A percentile compares a stretch with the other conserved stretches of the same genome.
Evolutionary conservation across 2,113 vertebrate genomes (phyloP).

Genomic region (Guaruba guarouba): DNA sequence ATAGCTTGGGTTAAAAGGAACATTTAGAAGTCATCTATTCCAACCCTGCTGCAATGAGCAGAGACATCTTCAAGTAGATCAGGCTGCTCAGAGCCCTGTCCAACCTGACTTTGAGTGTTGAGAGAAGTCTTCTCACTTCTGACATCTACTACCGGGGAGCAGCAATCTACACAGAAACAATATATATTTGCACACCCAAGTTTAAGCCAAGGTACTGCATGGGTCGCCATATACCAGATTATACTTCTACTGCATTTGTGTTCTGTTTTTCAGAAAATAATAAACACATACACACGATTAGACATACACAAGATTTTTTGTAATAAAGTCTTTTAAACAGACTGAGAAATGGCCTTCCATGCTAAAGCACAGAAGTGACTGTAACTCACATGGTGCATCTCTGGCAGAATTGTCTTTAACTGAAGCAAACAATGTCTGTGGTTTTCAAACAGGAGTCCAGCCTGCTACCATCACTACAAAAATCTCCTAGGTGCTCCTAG

Average conservation of each 20-base stretch:
- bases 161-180: neutral
- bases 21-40: neutral
- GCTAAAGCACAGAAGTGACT: neutral
- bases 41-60: neutral
- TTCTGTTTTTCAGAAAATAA: neutral
- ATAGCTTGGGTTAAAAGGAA: neutral
- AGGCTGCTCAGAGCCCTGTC: neutral
- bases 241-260: neutral
- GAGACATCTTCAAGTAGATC: neutral
- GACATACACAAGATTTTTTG: neutral
- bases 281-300: neutral
- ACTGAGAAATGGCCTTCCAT: neutral
- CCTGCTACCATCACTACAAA: neutral
- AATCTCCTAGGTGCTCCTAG: neutral
- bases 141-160: accelerated
- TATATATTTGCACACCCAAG: accelerated
- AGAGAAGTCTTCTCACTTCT: neutral
- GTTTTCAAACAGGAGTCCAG: neutral
- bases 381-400: neutral
- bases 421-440: neutral
- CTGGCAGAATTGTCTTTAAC: neutral
- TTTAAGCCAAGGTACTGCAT: accelerated
- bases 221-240: neutral
- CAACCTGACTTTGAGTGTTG: neutral
- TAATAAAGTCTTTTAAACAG: neutral